Percentiles rank a stretch among this genome's conserved stretches.
These are phyloP conservation scores for Oopsacas minuta DNA, from an alignment of 37 sponge, comb jelly and placozoan genomes.

Conservation along the genomic window DNA sequence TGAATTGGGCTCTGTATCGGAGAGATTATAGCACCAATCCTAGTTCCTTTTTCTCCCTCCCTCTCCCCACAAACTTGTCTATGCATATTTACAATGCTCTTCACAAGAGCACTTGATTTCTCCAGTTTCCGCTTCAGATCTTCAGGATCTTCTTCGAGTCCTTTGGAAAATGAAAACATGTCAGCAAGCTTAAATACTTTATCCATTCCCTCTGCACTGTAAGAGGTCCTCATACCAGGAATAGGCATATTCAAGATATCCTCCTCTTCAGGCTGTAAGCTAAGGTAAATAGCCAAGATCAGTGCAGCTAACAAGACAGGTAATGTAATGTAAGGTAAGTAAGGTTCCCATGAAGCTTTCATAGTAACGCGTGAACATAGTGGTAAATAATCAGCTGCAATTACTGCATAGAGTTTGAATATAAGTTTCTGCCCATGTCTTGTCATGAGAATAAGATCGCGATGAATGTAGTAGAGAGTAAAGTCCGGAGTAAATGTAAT, in stretches of 20 bases:
- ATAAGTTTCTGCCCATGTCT: not conserved
- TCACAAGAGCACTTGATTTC: not conserved
- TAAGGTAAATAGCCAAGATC: not conserved
- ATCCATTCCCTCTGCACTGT: not conserved
- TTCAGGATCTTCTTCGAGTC: not conserved
- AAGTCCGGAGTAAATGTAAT: conserved; percentile 18
- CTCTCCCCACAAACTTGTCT: not conserved
- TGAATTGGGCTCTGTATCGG: not conserved
- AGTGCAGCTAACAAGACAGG: not conserved
- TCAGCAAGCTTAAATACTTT: not conserved
- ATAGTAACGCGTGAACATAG: not conserved
- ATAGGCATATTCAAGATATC: not conserved
- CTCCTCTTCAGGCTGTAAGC: not conserved
- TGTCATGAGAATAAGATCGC: not conserved
- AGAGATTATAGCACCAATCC: not conserved
- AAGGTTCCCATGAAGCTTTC: not conserved
- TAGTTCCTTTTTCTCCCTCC: not conserved
- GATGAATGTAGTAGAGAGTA: not conserved
- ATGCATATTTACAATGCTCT: not conserved
- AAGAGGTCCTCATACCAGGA: not conserved
- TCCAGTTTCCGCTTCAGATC: not conserved
- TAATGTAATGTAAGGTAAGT: not conserved
- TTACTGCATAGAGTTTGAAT: not conserved
- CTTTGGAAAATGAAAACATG: not conserved
- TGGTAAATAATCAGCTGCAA: not conserved